Evolutionary conservation across 1,140 invertebrate genomes (phyloP).

Genomic region (Limonius californicus): DNA sequence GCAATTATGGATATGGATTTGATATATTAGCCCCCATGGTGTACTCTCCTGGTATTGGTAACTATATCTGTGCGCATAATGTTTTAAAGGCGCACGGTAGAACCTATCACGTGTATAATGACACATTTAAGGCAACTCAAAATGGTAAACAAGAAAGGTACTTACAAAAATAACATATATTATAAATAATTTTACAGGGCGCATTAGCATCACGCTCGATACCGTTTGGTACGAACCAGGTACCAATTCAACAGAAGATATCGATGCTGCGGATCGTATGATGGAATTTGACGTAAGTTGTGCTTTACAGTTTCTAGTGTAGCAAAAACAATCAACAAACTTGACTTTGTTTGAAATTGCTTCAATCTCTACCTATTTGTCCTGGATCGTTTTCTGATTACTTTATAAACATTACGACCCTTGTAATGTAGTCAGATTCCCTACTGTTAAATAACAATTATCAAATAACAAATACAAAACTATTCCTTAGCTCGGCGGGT

Average conservation of each 20-base stretch:
- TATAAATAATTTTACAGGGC: conserved; percentile 41
- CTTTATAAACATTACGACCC: too few relatives aligned
- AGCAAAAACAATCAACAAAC: too few relatives aligned
- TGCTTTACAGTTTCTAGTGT: conserved; percentile 55
- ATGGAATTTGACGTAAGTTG: conserved; percentile 45
- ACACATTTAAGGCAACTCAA: conserved; percentile 29
- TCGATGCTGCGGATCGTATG: conserved; percentile 48
- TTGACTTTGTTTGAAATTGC: too few relatives aligned
- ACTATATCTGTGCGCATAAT: conserved; percentile 48
- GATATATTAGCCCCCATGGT: background rate
- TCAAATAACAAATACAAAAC: too few relatives aligned
- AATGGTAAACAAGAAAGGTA: background rate
- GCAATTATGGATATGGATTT: conserved; percentile 5
- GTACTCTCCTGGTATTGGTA: conserved; percentile 27
- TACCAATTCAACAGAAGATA: conserved; percentile 45
- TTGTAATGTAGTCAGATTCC: too few relatives aligned
- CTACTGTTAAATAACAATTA: too few relatives aligned
- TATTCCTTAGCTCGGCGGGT: too few relatives aligned
- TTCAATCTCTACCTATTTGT: too few relatives aligned
- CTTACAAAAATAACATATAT: background rate
- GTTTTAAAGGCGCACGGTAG: conserved; percentile 46
- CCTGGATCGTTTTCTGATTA: too few relatives aligned
- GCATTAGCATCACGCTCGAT: conserved; percentile 52
- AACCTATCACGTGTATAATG: conserved; percentile 46
- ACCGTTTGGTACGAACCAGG: conserved; percentile 49